phyloP scores from a whole-genome alignment of 2,113 vertebrate species.

The Ophiodon elongatus region DNA sequence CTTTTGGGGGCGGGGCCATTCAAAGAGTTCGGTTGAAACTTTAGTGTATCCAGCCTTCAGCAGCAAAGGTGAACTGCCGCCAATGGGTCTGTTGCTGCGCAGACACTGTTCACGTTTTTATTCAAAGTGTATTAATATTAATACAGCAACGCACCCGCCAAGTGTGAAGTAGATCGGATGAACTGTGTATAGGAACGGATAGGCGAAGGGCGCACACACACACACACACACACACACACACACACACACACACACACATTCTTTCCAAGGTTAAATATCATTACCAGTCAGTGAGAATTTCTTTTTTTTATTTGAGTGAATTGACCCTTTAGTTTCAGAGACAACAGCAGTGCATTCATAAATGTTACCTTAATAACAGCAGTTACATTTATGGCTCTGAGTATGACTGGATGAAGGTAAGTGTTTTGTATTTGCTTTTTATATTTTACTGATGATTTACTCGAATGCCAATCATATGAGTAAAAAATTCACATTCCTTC shows the following conservation, averaged over 20 bases:
- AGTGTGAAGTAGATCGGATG: neutral
- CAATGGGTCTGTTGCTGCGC: too few species aligned
- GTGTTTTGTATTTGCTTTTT: neutral
- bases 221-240: too few species aligned
- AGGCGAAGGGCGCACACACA: neutral
- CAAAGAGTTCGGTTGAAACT: too few species aligned
- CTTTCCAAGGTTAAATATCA: too few species aligned
- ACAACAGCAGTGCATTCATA: neutral
- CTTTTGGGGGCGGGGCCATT: neutral
- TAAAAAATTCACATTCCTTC: constrained; percentile 3
- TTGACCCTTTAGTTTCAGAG: neutral
- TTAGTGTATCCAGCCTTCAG: neutral
- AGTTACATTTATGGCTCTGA: neutral
- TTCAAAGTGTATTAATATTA: too few species aligned
- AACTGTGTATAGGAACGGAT: neutral
- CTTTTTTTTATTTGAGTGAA: neutral
- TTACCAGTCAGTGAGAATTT: too few species aligned
- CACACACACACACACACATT: too few species aligned
- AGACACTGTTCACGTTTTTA: too few species aligned
- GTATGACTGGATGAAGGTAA: neutral
- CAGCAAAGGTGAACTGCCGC: neutral
- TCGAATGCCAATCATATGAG: neutral
- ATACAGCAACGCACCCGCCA: too few species aligned
- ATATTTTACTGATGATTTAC: neutral
- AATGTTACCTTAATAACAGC: neutral